Percentiles rank a stretch among this genome's conserved stretches.
Evolutionary conservation across 2,888 invertebrate species (phyloP).

Genomic region (Entomobrya proxima): DNA sequence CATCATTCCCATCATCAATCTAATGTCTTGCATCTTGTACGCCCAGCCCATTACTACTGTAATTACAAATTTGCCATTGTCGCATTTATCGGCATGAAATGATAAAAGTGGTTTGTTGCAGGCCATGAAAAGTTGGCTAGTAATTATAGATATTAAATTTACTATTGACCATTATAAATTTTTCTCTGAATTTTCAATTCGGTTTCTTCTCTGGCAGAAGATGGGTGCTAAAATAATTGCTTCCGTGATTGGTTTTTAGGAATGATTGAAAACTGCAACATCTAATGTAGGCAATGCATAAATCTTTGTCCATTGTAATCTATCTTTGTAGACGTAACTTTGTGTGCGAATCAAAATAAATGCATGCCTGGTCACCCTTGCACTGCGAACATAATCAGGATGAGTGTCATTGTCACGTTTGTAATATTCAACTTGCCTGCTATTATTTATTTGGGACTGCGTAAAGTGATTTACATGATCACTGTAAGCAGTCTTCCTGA

Average conservation of each 20-base stretch:
- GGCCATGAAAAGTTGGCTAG: conserved; percentile 20
- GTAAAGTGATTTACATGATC: background rate
- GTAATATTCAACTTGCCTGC: background rate
- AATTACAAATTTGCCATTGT: conserved; percentile 22
- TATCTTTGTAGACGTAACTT: background rate
- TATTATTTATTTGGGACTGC: conserved; percentile 6
- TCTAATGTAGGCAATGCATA: background rate
- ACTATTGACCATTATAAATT: conserved; percentile 4
- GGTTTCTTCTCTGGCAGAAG: conserved; percentile 33
- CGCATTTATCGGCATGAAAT: conserved; percentile 17
- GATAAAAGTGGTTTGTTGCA: conserved; percentile 38
- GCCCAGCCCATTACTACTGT: conserved; percentile 18
- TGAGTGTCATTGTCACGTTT: conserved; percentile 16
- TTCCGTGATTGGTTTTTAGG: conserved; percentile 3
- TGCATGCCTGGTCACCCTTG: background rate
- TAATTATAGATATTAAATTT: conserved; percentile 34
- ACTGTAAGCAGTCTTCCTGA: background rate
- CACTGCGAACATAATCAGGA: background rate
- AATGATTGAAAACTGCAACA: background rate
- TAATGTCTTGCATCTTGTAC: background rate
- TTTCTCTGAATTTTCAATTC: conserved; percentile 27
- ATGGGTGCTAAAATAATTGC: conserved; percentile 28
- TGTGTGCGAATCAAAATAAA: background rate
- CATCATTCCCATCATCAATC: background rate
- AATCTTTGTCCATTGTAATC: background rate